phyloP scores from a whole-genome alignment of 2,888 invertebrate species.

The Ferrisia virgata region DNA sequence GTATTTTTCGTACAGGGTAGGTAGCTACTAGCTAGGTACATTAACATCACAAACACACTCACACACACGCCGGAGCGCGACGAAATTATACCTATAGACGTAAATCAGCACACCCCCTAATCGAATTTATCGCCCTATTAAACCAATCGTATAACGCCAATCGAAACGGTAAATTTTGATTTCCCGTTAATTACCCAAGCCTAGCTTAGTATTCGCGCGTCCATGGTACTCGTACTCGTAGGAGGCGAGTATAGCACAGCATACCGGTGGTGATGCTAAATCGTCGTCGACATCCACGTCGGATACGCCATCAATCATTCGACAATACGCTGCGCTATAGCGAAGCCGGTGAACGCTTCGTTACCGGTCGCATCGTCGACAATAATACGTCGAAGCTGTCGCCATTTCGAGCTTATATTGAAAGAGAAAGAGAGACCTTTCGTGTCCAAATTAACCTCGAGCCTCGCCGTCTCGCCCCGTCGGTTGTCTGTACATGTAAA shows the following conservation, averaged over 20 bases:
- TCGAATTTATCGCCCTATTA: constrained; percentile 21
- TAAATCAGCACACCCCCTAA: constrained; percentile 6
- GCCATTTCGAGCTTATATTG: constrained; percentile 2
- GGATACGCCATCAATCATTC: constrained; percentile 14
- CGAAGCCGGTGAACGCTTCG: not conserved
- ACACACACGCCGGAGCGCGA: not conserved
- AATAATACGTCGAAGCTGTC: not conserved
- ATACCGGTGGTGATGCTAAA: not conserved
- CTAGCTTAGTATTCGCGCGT: not conserved
- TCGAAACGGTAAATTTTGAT: constrained; percentile 25
- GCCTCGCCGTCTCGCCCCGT: no score
- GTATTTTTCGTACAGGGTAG: no score
- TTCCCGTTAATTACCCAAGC: constrained; percentile 27
- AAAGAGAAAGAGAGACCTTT: not conserved
- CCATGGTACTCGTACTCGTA: not conserved
- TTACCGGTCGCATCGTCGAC: not conserved
- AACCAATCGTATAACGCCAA: not conserved
- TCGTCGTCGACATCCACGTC: not conserved
- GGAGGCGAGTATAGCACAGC: not conserved
- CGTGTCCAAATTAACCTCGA: not conserved
- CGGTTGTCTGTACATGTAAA: not conserved
- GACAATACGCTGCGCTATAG: not conserved
- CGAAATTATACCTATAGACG: not conserved
- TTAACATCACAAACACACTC: no score
- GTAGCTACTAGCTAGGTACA: no score